Evolutionary conservation across 2,113 vertebrate genomes (phyloP).

Genomic region (Indri indri): DNA sequence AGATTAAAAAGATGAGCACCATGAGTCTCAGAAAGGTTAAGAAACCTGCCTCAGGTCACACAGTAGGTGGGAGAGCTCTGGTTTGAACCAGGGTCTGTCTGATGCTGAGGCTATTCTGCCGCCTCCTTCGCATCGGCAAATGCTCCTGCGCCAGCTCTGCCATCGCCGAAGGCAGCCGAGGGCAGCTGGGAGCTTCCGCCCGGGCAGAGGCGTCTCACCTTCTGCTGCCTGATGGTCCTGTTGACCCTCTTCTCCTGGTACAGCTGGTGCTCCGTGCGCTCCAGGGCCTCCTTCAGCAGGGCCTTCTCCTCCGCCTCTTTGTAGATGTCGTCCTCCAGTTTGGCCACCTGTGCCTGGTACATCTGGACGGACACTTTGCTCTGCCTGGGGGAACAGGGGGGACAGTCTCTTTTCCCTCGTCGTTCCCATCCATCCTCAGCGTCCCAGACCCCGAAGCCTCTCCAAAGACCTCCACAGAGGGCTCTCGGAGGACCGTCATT

Average conservation of each 20-base stretch:
- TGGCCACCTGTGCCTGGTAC: conserved; percentile 79
- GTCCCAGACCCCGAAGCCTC: not conserved
- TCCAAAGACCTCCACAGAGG: accelerated
- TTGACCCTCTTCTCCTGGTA: conserved; percentile 78
- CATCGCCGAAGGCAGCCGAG: not conserved
- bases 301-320: conserved; percentile 83
- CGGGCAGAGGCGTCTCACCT: conserved; percentile 68
- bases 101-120: not conserved
- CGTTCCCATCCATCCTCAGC: not conserved
- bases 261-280: conserved; percentile 80
- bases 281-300: conserved; percentile 84
- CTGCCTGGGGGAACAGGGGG: conserved; percentile 66
- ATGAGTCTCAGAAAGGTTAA: not conserved
- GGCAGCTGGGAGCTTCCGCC: not conserved
- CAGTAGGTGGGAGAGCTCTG: accelerated
- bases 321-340: conserved; percentile 80
- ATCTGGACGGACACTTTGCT: conserved; percentile 68
- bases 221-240: conserved; percentile 53
- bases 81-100: not conserved
- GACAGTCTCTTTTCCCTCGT: not conserved
- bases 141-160: accelerated
- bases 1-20: not conserved
- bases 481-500: not conserved
- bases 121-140: not conserved
- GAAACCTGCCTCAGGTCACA: not conserved